Evolutionary conservation across 2,888 invertebrate genomes (phyloP).

Genomic region (Reticulitermes lucifugus): DNA sequence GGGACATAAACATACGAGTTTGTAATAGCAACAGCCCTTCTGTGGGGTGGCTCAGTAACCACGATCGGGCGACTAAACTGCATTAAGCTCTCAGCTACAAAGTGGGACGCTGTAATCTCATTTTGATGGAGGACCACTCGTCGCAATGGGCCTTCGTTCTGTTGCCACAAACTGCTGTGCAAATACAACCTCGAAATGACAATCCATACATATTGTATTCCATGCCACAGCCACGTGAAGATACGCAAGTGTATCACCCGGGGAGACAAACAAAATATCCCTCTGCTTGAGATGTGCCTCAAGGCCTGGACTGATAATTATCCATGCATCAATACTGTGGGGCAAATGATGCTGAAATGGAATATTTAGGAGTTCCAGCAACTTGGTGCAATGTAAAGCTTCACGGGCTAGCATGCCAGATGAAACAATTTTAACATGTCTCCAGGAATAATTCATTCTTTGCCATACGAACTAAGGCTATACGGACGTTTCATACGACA

Average conservation of each 20-base stretch:
- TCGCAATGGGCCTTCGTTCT: background rate
- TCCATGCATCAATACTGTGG: too few relatives aligned
- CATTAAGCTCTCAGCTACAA: conserved; percentile 12
- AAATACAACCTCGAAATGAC: conserved; percentile 5
- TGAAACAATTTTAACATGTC: too few relatives aligned
- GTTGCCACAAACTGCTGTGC: background rate
- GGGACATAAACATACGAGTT: background rate
- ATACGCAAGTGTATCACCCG: background rate
- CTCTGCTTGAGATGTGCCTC: too few relatives aligned
- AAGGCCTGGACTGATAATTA: too few relatives aligned
- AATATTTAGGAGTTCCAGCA: too few relatives aligned
- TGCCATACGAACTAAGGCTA: too few relatives aligned
- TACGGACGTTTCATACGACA: too few relatives aligned
- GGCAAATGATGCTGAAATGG: too few relatives aligned
- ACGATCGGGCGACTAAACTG: background rate
- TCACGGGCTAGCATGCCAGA: too few relatives aligned
- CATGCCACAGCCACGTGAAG: background rate
- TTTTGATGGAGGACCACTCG: conserved; percentile 16
- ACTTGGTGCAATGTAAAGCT: too few relatives aligned
- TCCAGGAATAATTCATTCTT: too few relatives aligned
- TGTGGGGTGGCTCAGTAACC: background rate
- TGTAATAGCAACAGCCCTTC: background rate
- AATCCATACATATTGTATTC: conserved; percentile 7
- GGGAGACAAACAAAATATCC: too few relatives aligned
- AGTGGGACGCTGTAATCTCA: conserved; percentile 4